Evolutionary conservation across 2,888 invertebrate genomes (phyloP).

Genomic region (Xanthia togata): DNA sequence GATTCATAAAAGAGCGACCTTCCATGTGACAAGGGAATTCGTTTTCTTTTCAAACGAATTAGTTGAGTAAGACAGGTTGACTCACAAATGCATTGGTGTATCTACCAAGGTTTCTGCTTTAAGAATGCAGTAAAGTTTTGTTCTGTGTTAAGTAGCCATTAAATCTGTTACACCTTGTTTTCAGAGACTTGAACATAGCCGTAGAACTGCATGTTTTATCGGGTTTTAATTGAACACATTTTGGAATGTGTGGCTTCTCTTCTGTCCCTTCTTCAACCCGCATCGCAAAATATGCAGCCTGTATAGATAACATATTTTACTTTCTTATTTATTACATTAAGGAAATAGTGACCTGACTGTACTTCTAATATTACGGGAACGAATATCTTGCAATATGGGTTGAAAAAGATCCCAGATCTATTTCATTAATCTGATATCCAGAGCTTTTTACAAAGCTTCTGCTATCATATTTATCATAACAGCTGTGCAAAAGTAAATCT

Average conservation of each 20-base stretch:
- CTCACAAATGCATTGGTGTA: constrained; percentile 47
- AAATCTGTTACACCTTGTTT: constrained; percentile 1
- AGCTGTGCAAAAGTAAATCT: neutral
- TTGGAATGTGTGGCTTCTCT: neutral
- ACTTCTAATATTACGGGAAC: no score
- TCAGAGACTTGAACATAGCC: neutral
- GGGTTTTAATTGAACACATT: neutral
- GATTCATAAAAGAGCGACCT: constrained; percentile 52
- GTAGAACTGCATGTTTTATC: neutral
- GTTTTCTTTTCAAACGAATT: constrained; percentile 59
- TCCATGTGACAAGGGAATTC: constrained; percentile 45
- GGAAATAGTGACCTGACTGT: no score
- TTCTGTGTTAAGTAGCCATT: neutral
- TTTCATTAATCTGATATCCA: neutral
- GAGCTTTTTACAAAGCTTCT: neutral
- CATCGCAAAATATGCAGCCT: neutral
- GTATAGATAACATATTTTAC: no score
- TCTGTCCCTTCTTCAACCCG: neutral
- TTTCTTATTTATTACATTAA: no score
- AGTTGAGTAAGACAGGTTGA: constrained; percentile 59
- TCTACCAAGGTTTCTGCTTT: constrained; percentile 41
- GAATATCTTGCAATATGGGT: no score
- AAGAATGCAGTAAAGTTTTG: constrained; percentile 21
- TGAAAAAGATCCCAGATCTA: no score
- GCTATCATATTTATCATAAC: neutral